Base-by-base conservation (phyloP, 1,140 invertebrate genomes). In the Tetramorium alpestre region DNA sequence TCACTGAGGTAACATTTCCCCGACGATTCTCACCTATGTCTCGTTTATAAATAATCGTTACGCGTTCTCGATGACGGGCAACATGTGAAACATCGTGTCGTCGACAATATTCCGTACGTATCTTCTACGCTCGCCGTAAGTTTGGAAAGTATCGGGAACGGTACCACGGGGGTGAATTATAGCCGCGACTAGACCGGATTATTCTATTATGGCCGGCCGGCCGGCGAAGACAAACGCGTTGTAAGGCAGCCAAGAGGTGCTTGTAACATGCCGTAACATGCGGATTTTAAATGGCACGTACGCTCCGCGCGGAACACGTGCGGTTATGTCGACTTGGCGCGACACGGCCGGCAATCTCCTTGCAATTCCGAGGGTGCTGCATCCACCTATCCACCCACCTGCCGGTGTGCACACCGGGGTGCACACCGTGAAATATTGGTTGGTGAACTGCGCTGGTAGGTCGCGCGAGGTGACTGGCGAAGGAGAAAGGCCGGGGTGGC, bases 361-460 rank as follows among this genome's bases (percentile, higher is more conserved):
- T 72, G 78, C 51, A 81, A 81, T 81, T 81, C 75, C 78, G 65
- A 49, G 65, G 65, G 51, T 58, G 54, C 78, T 56, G 77, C 77
- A 81, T 18, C 28, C 64, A 69, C 16, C 64, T 51, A 18, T 0
- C 33, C 22, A n/a, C 47, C 64, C 60, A 38, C 16, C 56, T 47
- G 33, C 64, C 38, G 62, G 62, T 18, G 62, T 38, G 38, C 76
- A 8, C 62, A 18, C 11, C 60, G 22, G 22, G n/a, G 73, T 33
- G 70, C 38, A 44, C 80, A 64, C 70, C 73, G 84, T 86, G 87
- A 88, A 87, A 87, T 87, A 87, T 87, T 65, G 87, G 73, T 10
- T 25, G 82, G 84, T 56, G 78, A 81, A 88, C 67, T 56, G 69
- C 56, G 70, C 60, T 51, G 85, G 60, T 54, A 65, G 49, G 65